Percentiles rank a stretch among this genome's conserved stretches.
Evolutionary conservation across 2,113 vertebrate genomes (phyloP).

Genomic region (Percopsis transmontana): DNA sequence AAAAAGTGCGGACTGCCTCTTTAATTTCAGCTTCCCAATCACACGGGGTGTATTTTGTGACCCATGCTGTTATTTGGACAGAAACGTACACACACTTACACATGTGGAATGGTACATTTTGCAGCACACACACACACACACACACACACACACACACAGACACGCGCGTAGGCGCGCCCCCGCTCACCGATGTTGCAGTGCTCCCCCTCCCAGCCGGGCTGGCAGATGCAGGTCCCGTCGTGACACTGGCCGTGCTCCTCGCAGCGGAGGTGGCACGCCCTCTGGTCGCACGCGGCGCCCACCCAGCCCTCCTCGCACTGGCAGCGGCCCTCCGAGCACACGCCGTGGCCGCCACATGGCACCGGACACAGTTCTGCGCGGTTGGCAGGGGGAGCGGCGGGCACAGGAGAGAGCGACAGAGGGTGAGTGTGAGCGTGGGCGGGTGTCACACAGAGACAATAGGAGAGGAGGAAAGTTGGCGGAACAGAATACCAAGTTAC

Average conservation of each 20-base stretch:
- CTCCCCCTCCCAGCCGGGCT: constrained; percentile 97
- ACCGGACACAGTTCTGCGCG: constrained; percentile 90
- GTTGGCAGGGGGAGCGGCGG: constrained; percentile 24
- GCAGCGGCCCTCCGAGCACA: constrained; percentile 88
- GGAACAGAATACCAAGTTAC: background rate
- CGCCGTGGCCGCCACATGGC: constrained; percentile 91
- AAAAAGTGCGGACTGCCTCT: no score
- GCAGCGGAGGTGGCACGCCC: constrained; percentile 90
- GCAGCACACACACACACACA: constrained; percentile 28
- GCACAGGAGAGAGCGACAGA: constrained; percentile 4
- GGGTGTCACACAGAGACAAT: constrained; percentile 14
- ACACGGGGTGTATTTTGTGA: background rate
- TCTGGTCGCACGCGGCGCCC: constrained; percentile 88
- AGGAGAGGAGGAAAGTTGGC: background rate
- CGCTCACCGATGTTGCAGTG: constrained; percentile 95
- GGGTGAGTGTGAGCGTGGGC: constrained; percentile 38
- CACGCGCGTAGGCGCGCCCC: background rate
- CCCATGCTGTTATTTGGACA: background rate
- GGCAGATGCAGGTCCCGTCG: constrained; percentile 94
- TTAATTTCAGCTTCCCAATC: background rate
- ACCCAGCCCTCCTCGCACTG: constrained; percentile 96
- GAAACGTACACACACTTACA: background rate
- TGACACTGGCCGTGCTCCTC: constrained; percentile 94
- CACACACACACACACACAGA: constrained; percentile 21
- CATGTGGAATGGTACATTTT: constrained; percentile 36